Percentiles rank a stretch among this genome's conserved stretches.
These are phyloP conservation scores for Musca domestica DNA, from an alignment of 1,140 invertebrate species.

Conservation along the genomic window DNA sequence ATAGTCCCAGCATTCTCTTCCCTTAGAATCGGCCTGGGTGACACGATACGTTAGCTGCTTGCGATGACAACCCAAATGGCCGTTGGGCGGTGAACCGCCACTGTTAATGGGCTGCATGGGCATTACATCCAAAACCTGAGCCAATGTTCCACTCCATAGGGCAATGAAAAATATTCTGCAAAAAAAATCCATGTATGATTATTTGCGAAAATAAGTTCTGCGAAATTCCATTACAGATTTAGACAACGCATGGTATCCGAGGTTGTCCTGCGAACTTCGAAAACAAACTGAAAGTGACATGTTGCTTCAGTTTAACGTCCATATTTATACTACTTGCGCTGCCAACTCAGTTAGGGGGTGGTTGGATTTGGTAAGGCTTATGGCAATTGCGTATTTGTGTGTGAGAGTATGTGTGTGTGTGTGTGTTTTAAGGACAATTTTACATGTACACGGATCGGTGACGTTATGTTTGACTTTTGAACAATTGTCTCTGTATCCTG, in stretches of 20 bases:
- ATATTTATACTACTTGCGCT: no score
- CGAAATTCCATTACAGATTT: constrained; percentile 9
- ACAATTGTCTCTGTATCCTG: no score
- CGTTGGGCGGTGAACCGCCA: constrained; percentile 31
- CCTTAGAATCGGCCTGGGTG: constrained; percentile 38
- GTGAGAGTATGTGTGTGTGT: no score
- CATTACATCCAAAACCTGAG: constrained; percentile 30
- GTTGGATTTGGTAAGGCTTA: no score
- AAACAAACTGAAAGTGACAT: no score
- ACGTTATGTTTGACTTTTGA: no score
- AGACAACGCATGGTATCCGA: constrained; percentile 16
- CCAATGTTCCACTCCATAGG: constrained; percentile 6
- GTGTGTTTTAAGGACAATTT: no score
- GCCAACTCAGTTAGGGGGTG: no score
- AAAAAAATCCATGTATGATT: background rate
- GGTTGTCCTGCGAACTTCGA: background rate
- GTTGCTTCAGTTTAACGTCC: no score
- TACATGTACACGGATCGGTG: no score
- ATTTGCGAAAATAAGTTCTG: background rate
- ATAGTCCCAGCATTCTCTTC: constrained; percentile 57
- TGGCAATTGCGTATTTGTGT: no score
- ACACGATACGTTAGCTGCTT: constrained; percentile 56
- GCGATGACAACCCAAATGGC: constrained; percentile 54
- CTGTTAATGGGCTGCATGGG: constrained; percentile 40
- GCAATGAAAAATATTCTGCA: constrained; percentile 4